Percentiles rank a stretch among this genome's conserved stretches.
These are phyloP conservation scores for Mamestra configurata DNA, from an alignment of 1,140 invertebrate species.

Conservation along the genomic window DNA sequence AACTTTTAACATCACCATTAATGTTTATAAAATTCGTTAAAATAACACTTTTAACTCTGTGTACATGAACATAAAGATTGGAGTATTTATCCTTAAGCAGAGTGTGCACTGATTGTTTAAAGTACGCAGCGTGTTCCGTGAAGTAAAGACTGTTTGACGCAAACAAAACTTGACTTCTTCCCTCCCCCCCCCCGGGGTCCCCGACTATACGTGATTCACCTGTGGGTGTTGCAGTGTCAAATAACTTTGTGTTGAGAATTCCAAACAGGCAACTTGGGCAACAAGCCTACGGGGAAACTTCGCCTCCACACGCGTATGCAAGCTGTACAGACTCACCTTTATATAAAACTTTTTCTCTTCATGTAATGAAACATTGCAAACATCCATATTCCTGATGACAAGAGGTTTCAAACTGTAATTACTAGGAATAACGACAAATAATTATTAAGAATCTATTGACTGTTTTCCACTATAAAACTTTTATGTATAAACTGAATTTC, in stretches of 20 bases:
- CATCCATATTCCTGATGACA: slow-evolving; percentile 18
- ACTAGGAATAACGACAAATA: slow-evolving; percentile 81
- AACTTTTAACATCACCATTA: neutral
- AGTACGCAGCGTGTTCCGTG: slow-evolving; percentile 11
- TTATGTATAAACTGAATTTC: slow-evolving; percentile 63
- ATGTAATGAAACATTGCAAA: neutral
- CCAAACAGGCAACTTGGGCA: slow-evolving; percentile 33
- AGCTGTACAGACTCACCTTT: neutral
- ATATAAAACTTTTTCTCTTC: neutral
- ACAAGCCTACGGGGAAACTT: slow-evolving; percentile 32
- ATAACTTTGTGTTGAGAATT: slow-evolving; percentile 38
- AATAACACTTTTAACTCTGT: no score
- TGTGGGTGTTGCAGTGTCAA: slow-evolving; percentile 47
- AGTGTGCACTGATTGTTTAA: slow-evolving; percentile 15
- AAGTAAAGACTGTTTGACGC: slow-evolving; percentile 9
- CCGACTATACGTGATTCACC: slow-evolving; percentile 28
- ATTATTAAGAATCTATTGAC: slow-evolving; percentile 77
- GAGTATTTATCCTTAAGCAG: slow-evolving; percentile 8
- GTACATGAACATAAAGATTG: neutral
- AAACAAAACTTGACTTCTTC: slow-evolving; percentile 14
- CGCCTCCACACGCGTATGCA: neutral
- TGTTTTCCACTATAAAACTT: slow-evolving; percentile 74
- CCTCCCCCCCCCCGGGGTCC: neutral
- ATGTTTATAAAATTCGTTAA: no score
- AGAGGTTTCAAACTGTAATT: slow-evolving; percentile 58